These are phyloP conservation scores for Zaprionus kolodkinae DNA, from an alignment of 1,140 invertebrate genomes.

Conservation along the genomic window DNA sequence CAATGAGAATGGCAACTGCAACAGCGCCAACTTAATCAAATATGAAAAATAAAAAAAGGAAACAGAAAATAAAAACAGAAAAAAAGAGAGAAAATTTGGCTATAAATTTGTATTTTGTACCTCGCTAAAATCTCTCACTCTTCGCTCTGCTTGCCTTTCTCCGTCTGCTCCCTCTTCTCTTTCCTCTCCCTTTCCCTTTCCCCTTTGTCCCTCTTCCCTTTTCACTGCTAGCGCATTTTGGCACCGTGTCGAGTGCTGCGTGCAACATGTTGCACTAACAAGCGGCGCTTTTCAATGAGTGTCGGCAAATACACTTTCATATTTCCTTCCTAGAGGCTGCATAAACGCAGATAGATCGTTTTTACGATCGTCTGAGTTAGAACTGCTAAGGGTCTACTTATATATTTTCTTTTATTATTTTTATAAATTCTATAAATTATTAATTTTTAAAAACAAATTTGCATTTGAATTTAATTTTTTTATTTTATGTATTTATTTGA, in stretches of 20 bases:
- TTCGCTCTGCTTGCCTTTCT: not conserved
- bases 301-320: not conserved
- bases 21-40: conserved; percentile 49
- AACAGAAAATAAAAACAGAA: conserved; percentile 20
- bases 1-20: conserved; percentile 7
- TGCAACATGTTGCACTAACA: conserved; percentile 11
- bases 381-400: too few species aligned
- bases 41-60: conserved; percentile 54
- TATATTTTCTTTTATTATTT: not conserved
- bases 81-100: conserved; percentile 19
- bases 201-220: not conserved
- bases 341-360: not conserved
- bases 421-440: too few species aligned
- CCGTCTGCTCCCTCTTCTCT: not conserved
- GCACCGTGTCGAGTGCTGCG: conserved; percentile 1
- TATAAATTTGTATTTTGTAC: conserved; percentile 49
- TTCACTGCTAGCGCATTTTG: not conserved
- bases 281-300: not conserved
- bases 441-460: too few species aligned
- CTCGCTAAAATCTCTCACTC: conserved; percentile 50
- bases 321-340: not conserved
- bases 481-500: not conserved
- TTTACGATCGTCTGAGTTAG: too few species aligned
- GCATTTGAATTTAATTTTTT: not conserved
- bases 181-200: too few species aligned